Evolutionary conservation across 30 jellyfish, hydroid and myxozoan genomes (phyloP).

Genomic region (Hydractinia symbiolongicarpus): DNA sequence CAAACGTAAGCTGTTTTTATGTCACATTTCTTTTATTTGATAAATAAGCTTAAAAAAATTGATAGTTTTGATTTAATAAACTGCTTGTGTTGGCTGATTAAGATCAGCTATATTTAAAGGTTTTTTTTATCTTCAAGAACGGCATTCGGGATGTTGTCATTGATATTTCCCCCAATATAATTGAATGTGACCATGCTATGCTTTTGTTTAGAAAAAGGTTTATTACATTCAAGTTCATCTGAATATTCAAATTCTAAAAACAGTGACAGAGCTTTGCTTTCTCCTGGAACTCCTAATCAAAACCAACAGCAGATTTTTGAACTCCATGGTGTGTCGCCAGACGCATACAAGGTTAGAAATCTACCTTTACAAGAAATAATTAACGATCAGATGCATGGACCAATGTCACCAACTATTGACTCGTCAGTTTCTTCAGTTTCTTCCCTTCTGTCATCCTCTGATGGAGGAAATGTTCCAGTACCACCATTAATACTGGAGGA

Average conservation of each 20-base stretch:
- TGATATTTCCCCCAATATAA: too few relatives aligned
- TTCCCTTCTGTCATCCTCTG: slow-evolving; percentile 37
- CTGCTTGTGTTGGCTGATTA: too few relatives aligned
- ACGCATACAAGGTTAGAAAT: neutral
- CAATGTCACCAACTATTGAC: neutral
- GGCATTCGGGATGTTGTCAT: too few relatives aligned
- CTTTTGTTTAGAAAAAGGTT: neutral
- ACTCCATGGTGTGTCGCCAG: neutral
- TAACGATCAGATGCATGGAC: neutral
- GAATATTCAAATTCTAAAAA: neutral
- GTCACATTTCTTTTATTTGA: too few relatives aligned
- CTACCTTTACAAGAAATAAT: slow-evolving; percentile 3
- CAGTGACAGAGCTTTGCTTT: neutral
- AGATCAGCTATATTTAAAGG: too few relatives aligned
- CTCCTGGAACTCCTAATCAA: slow-evolving; percentile 6
- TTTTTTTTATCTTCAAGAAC: too few relatives aligned
- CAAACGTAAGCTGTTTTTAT: too few relatives aligned
- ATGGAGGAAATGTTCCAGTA: slow-evolving; percentile 39
- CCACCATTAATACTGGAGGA: slow-evolving; percentile 3
- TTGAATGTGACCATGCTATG: too few relatives aligned
- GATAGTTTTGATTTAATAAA: too few relatives aligned
- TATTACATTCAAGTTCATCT: neutral
- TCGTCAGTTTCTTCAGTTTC: slow-evolving; percentile 35
- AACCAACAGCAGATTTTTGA: neutral
- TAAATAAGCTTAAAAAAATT: too few relatives aligned